Base-by-base conservation (phyloP, 1,140 invertebrate species). In the Apocrypta bakeri region DNA sequence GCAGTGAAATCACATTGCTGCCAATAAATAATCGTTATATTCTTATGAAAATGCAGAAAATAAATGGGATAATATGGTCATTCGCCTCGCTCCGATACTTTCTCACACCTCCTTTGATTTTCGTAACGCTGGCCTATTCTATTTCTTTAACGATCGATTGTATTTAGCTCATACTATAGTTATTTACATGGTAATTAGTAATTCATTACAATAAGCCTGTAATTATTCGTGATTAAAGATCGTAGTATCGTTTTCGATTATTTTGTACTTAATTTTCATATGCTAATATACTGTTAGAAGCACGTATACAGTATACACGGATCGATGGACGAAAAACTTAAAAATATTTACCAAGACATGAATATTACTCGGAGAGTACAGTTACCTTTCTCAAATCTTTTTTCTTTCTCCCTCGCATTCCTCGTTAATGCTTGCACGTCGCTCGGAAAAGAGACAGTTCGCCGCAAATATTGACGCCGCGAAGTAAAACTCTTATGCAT, bases 381-480 rank as follows among this genome's bases (percentile, higher is more conserved):
- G 69, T 72, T 72, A 72, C n/a, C 66, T 33, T 69, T 33, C 14
- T 56, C 48, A 12, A 29, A 66, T 71, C 42, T n/a, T 72, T 33
- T n/a, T 71, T 29, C n/a, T 25, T 42, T 72, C 25, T 2, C 6
- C 31, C 25, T 2, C 33, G 14, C 27, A 61, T 79, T 79, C 68
- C 69, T 56, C 68, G 7, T 12, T 4, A 11, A 48, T 64, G 31
- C 37, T 69, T 48, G 21, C 56, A n/a, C 27, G 31, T 37, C n/a
- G 8, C 48, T 79, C 17, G 8, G 48, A 25, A 48, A 79, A 71
- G 69, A 72, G 68, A 56, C 40, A 56, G 27, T 79, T 79, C 69
- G 31, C 71, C 56, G 48, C 48, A 63, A 80, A 80, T 80, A 73
- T 73, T 73, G 79, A 80, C 69, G 73, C n/a, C 42, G n/a, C 21